phyloP scores from a whole-genome alignment of 2,113 vertebrate genomes.

The Capra hircus region DNA sequence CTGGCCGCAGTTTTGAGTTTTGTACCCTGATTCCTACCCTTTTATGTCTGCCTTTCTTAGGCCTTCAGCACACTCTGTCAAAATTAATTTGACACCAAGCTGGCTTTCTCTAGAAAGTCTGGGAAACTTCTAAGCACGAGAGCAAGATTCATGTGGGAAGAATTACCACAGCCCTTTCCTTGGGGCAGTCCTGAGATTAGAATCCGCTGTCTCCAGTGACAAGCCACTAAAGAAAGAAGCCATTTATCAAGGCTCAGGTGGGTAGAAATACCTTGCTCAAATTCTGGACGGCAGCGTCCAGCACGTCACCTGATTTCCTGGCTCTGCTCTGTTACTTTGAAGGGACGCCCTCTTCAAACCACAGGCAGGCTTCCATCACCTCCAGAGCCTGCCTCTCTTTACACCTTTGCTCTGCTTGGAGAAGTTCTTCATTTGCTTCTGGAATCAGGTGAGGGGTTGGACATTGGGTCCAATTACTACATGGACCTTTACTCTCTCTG shows the following conservation, averaged over 20 bases:
- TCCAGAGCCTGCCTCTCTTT: not conserved
- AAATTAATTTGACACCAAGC: conserved; percentile 24
- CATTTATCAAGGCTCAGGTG: not conserved
- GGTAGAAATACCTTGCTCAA: not conserved
- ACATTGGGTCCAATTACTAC: not conserved
- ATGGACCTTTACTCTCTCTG: not conserved
- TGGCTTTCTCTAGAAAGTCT: conserved; percentile 16
- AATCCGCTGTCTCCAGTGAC: not conserved
- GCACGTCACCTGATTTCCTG: rapidly evolving
- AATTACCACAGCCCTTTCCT: not conserved
- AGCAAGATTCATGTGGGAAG: not conserved
- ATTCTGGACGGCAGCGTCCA: not conserved
- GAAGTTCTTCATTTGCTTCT: not conserved
- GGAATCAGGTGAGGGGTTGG: not conserved
- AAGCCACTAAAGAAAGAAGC: not conserved
- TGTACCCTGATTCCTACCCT: conserved; percentile 11
- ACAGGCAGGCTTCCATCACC: rapidly evolving
- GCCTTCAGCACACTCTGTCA: not conserved
- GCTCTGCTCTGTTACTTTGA: not conserved
- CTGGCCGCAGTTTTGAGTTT: not conserved
- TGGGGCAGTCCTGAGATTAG: not conserved
- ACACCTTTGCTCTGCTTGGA: not conserved
- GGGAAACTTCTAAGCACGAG: not conserved
- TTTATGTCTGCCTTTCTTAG: conserved; percentile 28
- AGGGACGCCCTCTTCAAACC: not conserved